Evolutionary conservation across 37 sponge, comb jelly and placozoan species (phyloP), one percentile per base, ranked within the genome.

Genomic region (Hormiphora californensis): DNA sequence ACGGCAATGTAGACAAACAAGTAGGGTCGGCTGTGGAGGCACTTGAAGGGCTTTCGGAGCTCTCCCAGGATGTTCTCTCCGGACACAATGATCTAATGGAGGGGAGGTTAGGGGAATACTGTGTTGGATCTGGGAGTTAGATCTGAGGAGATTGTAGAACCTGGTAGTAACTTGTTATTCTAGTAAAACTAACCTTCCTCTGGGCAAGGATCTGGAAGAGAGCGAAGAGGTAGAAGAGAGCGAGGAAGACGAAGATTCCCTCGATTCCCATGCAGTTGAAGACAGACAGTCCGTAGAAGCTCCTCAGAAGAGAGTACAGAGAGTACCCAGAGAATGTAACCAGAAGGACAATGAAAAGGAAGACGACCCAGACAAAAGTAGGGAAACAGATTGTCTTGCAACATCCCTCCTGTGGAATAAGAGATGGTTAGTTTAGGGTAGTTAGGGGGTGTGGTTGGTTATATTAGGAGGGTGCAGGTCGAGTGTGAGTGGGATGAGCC

Each of bases 191-290:
- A 34, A 65, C 67, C 67, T 65, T 65, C 35, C 67, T 27, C 30
- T 65, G 67, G 35, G 67, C 67, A 31, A 65, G 67, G 33, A 65
- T 65, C 67, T 65, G 67, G 67, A 65, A 65, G 1, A 65, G 67
- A 32, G 67, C 67, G 67, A 65, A 65, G 67, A 65, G 67, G 67
- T 65, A 65, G 67, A 65, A 65, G 21, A 65, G 67, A 4, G 35
- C 67, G 33, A 65, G 21, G 67, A 65, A 38, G 28, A 65, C 67
- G 36, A 28, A 65, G 67, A 65, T 65, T 4, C 67, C 67, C 67
- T 65, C 67, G 19, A 65, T 39, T 19, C 67, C 67, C 19, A 65
- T 65, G 9, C 38, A 65, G 37, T 33, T 65, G 67, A 65, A 65
- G 67, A 65, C 12, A 17, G 67, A 19, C 7, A 28, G 67, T 28